A percentile compares a stretch with the other conserved stretches of the same genome.
These are phyloP conservation scores for Nannoperca obscura DNA, from an alignment of 2,797 vertebrate genomes.

Conservation along the genomic window DNA sequence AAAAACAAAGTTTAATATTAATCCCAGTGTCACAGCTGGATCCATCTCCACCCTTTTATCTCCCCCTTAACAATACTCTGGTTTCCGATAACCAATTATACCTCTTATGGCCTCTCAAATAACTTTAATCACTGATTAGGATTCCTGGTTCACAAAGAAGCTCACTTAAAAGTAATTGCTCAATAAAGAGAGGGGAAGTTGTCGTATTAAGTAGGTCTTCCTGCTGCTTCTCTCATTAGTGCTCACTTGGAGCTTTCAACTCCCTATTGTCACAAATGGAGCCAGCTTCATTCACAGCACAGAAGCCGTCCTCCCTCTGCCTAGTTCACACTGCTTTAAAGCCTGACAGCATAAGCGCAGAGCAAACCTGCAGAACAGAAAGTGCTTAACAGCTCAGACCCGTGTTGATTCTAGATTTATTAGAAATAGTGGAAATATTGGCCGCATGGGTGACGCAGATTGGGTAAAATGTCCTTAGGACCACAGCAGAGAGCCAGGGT, in stretches of 20 bases:
- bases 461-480: not conserved
- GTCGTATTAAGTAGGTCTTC: slow-evolving; percentile 94
- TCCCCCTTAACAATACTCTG: slow-evolving; percentile 88
- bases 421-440: slow-evolving; percentile 18
- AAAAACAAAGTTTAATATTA: slow-evolving; percentile 75
- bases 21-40: slow-evolving; percentile 68
- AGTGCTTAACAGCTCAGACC: slow-evolving; percentile 11
- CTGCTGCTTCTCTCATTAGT: slow-evolving; percentile 90
- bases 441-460: slow-evolving; percentile 6
- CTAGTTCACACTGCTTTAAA: slow-evolving; percentile 49
- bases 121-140: slow-evolving; percentile 96
- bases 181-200: slow-evolving; percentile 95
- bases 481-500: not conserved
- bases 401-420: slow-evolving; percentile 10
- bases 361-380: slow-evolving; percentile 19
- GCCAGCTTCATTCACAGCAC: slow-evolving; percentile 81
- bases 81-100: slow-evolving; percentile 92
- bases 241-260: slow-evolving; percentile 75
- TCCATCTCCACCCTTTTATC: slow-evolving; percentile 84
- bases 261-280: slow-evolving; percentile 82
- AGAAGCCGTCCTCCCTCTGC: slow-evolving; percentile 59
- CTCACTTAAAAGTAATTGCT: slow-evolving; percentile 96
- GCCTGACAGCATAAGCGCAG: slow-evolving; percentile 27
- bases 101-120: slow-evolving; percentile 92
- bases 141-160: slow-evolving; percentile 93